Evolutionary conservation across 2,797 vertebrate genomes (phyloP).

Genomic region (Brachyrhaphis roseni): DNA sequence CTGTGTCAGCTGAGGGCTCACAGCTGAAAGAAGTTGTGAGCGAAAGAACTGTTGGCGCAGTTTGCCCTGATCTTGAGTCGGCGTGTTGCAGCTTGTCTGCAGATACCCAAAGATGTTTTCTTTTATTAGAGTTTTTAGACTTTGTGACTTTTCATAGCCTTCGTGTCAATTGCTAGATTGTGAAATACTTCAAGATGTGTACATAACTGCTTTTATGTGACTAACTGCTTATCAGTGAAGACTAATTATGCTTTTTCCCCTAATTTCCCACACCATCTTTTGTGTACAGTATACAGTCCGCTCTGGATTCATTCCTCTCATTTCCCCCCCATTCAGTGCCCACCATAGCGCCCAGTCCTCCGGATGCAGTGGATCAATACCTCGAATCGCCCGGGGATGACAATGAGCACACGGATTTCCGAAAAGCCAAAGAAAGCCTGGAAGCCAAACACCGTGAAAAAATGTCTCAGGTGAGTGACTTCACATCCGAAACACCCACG

Average conservation of each 20-base stretch:
- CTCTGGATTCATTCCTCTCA: conserved; percentile 11
- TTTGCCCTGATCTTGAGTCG: conserved; percentile 63
- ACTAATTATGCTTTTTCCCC: conserved; percentile 10
- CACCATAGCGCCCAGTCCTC: conserved; percentile 92
- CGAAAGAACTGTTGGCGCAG: conserved; percentile 17
- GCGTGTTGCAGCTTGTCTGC: conserved; percentile 59
- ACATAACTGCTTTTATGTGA: conserved; percentile 27
- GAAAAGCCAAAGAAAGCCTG: conserved; percentile 95
- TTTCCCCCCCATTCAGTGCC: conserved; percentile 82
- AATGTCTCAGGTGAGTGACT: conserved; percentile 89
- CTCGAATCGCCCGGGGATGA: conserved; percentile 92
- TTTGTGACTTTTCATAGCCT: conserved; percentile 28
- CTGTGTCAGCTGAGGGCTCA: conserved; percentile 12
- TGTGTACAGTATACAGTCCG: background rate
- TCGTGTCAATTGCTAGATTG: conserved; percentile 5
- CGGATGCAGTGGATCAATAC: conserved; percentile 93
- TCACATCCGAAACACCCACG: background rate
- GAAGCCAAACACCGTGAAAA: conserved; percentile 95
- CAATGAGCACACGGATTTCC: conserved; percentile 93
- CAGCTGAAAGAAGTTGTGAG: background rate
- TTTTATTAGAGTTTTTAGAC: conserved; percentile 31
- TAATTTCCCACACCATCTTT: background rate
- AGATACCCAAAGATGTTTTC: conserved; percentile 43
- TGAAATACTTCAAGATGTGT: conserved; percentile 15
- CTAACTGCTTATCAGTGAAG: conserved; percentile 26